Percentiles rank a stretch among this genome's conserved stretches.
phyloP scores from a whole-genome alignment of 64 coral and sea anemone genomes.

The Orbicella faveolata region DNA sequence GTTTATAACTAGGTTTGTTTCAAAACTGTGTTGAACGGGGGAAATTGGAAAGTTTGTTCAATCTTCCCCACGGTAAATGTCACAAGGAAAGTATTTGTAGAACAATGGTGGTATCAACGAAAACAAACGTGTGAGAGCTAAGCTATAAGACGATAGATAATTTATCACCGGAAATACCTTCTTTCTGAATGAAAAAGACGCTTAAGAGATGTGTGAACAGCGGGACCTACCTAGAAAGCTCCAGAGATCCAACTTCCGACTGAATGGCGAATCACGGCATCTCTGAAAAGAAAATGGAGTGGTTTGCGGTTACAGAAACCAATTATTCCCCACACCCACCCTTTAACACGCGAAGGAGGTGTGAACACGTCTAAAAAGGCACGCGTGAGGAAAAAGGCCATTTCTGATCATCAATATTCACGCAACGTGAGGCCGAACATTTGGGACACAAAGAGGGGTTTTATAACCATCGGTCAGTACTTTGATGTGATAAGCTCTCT shows the following conservation, averaged over 20 bases:
- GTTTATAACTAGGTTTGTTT: no score
- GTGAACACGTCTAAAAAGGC: neutral
- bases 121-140: neutral
- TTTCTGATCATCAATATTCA: neutral
- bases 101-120: constrained; percentile 17
- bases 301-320: neutral
- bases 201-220: neutral
- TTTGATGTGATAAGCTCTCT: no score
- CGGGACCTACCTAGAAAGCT: constrained; percentile 81
- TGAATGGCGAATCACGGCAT: constrained; percentile 88
- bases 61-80: neutral
- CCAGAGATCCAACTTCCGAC: constrained; percentile 90
- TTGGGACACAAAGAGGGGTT: no score
- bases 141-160: neutral
- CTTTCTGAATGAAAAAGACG: neutral
- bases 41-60: neutral
- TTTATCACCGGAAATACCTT: constrained; percentile 15
- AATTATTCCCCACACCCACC: no score
- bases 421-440: neutral
- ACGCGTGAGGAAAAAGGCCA: neutral
- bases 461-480: no score
- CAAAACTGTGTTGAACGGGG: no score
- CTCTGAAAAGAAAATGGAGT: constrained; percentile 42
- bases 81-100: neutral
- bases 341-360: no score